Evolutionary conservation across 35 echinoderm and acorn worm genomes (phyloP).

Genomic region (Antedon bifida): DNA sequence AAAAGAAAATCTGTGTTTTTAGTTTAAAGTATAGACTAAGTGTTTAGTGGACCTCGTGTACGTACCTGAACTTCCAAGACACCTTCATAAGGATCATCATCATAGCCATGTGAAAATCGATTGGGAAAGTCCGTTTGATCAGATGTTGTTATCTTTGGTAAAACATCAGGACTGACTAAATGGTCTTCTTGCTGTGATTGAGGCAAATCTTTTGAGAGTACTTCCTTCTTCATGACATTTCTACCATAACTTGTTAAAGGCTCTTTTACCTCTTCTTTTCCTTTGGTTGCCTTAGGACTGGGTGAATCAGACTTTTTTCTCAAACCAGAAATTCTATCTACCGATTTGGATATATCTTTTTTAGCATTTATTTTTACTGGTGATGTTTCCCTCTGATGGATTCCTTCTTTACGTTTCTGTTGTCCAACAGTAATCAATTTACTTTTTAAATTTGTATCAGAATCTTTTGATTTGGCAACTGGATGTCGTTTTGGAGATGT

Average conservation of each 20-base stretch:
- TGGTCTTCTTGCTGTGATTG: neutral
- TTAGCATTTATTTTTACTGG: neutral
- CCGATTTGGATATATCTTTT: neutral
- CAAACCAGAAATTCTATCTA: neutral
- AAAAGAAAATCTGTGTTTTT: too few relatives aligned
- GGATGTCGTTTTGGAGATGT: neutral
- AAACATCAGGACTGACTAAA: neutral
- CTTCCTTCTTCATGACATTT: neutral
- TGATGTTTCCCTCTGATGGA: neutral
- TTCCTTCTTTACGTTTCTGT: neutral
- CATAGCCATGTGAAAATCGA: neutral
- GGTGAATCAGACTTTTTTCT: neutral
- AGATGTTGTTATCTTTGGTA: neutral
- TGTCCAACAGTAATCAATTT: neutral
- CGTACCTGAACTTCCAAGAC: slow-evolving; percentile 85
- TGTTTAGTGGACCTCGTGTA: neutral
- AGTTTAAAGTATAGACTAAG: too few relatives aligned
- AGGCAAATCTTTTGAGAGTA: neutral
- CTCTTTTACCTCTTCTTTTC: neutral
- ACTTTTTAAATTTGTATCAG: neutral
- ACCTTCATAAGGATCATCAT: slow-evolving; percentile 57
- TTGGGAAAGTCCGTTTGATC: neutral
- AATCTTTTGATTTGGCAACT: neutral
- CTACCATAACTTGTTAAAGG: neutral
- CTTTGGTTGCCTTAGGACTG: neutral